Evolutionary conservation across 2,113 vertebrate genomes (phyloP).

Genomic region (Saguinus imperator): DNA sequence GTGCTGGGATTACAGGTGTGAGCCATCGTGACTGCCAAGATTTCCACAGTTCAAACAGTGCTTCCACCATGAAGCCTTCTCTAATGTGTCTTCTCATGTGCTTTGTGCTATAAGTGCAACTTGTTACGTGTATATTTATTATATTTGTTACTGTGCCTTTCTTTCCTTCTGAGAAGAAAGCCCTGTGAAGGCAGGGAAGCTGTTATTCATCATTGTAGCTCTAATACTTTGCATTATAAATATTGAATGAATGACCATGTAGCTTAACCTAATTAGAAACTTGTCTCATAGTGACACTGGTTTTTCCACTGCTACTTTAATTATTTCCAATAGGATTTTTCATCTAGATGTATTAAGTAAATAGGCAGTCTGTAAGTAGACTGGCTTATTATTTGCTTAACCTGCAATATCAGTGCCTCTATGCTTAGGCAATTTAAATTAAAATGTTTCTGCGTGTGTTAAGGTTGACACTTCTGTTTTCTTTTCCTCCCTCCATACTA

Average conservation of each 20-base stretch:
- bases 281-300: neutral
- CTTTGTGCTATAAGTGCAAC: neutral
- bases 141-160: neutral
- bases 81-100: neutral
- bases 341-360: neutral
- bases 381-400: neutral
- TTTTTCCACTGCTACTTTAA: neutral
- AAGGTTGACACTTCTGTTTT: slow-evolving; percentile 1
- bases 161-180: neutral
- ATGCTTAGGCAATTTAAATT: neutral
- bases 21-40: neutral
- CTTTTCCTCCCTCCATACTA: neutral
- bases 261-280: slow-evolving; percentile 8
- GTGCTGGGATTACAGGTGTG: too few species aligned
- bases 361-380: neutral
- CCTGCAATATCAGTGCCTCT: neutral
- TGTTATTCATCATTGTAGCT: neutral
- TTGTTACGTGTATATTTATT: neutral
- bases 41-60: neutral
- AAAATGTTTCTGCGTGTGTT: slow-evolving; percentile 11
- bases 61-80: neutral
- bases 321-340: slow-evolving; percentile 15
- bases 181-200: neutral
- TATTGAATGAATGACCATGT: neutral
- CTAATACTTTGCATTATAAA: neutral